Conservation (phyloP, 2,797 vertebrate species). For the Falco concolor region DNA sequence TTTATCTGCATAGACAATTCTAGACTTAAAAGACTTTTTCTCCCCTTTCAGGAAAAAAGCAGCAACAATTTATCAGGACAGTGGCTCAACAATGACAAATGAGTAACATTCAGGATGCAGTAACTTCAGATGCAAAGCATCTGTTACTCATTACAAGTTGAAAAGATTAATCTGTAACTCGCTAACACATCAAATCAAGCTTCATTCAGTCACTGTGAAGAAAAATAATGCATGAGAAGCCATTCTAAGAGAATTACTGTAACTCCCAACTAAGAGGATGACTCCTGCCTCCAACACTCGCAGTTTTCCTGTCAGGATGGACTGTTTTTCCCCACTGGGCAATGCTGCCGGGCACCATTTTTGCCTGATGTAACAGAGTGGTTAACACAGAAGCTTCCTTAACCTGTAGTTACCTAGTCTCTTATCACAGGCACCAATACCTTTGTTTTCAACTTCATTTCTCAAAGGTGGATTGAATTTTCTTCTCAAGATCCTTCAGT, state of each 20-base stretch:
- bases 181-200: neutral
- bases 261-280: neutral
- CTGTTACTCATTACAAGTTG: neutral
- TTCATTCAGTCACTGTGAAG: neutral
- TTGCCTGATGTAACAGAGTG: neutral
- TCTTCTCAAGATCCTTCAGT: neutral
- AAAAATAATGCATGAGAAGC: neutral
- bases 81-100: neutral
- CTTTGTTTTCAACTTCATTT: neutral
- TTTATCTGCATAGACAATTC: neutral
- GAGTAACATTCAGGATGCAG: neutral
- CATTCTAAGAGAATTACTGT: neutral
- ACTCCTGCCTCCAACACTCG: neutral
- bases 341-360: neutral
- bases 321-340: neutral
- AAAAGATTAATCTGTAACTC: neutral
- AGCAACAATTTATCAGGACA: neutral
- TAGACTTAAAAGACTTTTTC: neutral
- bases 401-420: neutral
- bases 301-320: neutral
- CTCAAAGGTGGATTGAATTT: neutral
- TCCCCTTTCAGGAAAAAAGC: neutral
- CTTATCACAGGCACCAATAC: neutral
- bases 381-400: neutral
- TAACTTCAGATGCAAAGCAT: neutral